Percentiles rank a stretch among this genome's conserved stretches.
These are phyloP conservation scores for Erpornis zantholeuca DNA, from an alignment of 2,113 vertebrate species.

Conservation along the genomic window DNA sequence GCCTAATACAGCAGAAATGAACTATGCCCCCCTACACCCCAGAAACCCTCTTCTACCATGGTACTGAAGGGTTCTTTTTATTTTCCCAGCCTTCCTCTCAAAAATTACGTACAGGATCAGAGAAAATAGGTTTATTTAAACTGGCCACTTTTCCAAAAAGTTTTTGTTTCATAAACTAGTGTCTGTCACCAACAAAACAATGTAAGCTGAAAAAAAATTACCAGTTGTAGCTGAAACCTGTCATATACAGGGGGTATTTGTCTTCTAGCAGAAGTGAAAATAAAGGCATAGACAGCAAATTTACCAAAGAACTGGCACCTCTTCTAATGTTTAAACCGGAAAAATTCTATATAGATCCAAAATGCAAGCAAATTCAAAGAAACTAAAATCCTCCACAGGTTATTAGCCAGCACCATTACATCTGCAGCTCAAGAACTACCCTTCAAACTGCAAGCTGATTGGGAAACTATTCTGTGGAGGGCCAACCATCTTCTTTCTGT, in stretches of 20 bases:
- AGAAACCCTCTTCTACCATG: neutral
- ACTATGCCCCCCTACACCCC: neutral
- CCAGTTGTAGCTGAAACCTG: neutral
- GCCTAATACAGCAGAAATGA: neutral
- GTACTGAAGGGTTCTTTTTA: neutral
- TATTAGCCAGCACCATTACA: neutral
- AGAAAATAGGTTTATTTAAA: neutral
- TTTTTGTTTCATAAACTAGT: neutral
- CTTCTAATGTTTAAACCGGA: neutral
- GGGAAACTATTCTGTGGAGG: neutral
- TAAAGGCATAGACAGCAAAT: neutral
- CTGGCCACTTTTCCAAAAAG: neutral
- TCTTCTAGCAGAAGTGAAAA: neutral
- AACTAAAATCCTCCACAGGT: neutral
- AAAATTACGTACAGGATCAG: neutral
- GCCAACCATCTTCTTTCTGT: neutral
- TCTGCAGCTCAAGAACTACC: neutral
- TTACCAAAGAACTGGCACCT: neutral
- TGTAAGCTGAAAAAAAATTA: neutral
- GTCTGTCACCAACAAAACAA: neutral
- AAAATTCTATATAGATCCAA: neutral
- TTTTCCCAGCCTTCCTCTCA: neutral
- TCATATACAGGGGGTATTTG: neutral
- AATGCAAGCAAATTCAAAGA: neutral
- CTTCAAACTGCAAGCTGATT: neutral